Base-by-base conservation (phyloP, 1,140 invertebrate species). In the Sitobion miscanthi region DNA sequence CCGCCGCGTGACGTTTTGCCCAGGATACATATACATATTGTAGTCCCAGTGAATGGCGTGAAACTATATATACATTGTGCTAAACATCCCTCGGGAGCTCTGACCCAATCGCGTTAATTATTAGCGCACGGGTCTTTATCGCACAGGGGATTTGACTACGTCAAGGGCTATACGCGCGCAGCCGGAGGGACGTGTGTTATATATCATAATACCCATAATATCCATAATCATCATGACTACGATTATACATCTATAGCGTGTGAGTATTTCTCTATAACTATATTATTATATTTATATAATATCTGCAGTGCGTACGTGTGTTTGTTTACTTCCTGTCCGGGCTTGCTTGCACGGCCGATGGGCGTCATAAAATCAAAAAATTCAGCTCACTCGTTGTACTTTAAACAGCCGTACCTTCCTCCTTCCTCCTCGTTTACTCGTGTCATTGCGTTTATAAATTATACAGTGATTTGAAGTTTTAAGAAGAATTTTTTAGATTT, bases 31-130 rank as follows among this genome's bases (percentile, higher is more conserved):
- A 82, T 91, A 90, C 35, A 90, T 90, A 62, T 23, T 25, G 49
- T 38, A 57, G 91, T 92, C 82, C 82, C 45, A 0, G 69, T 42
- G 91, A 93, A 93, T 83, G 91, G 91, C 91, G 91, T 93, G 91
- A 93, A 93, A 93, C 89, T 69, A 88, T 38, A 88, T 49, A 49
- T 35, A 90, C 91, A 93, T 45, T 93, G 91, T 85, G 14, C 91
- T 42, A 38, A 93, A 93, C 42, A 52, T 93, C 91, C 77, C 91
- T 30, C 6, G 91, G 91, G 91, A 93, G 23, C 91, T 93, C 82
- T 93, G 91, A 93, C 91, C 91, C 91, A 83, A 93, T 93, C 91
- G 91, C 69, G 91, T 93, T 93, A 93, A 93, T 93, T 93, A 93
- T 93, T 93, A 93, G 49, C 82, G 91, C 45, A 23, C 82, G 82